Evolutionary conservation across 2,113 vertebrate species (phyloP).

Genomic region (Paradisaea rubra): DNA sequence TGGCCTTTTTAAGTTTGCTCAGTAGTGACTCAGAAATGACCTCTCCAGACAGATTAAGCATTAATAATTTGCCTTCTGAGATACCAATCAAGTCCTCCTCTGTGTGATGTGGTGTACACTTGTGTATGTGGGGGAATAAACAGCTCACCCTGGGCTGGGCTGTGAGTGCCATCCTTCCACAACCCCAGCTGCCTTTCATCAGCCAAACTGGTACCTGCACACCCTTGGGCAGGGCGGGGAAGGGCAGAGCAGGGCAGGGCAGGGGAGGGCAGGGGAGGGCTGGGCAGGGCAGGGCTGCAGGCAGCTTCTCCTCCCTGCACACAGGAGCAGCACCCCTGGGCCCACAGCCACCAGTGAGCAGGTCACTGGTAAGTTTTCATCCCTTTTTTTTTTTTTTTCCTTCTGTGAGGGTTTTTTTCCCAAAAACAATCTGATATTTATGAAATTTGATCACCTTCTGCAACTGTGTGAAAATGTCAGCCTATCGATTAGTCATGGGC

Average conservation of each 20-base stretch:
- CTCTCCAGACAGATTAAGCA: background rate
- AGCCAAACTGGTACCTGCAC: too few relatives aligned
- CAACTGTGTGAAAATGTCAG: conserved; percentile 55
- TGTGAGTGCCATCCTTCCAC: background rate
- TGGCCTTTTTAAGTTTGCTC: background rate
- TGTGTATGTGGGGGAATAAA: rapidly evolving
- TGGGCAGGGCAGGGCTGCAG: background rate
- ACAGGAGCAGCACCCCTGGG: background rate
- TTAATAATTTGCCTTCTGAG: background rate
- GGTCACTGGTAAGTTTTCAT: background rate
- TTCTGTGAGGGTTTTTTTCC: background rate
- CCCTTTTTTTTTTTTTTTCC: background rate
- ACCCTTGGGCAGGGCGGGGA: background rate
- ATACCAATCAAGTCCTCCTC: background rate
- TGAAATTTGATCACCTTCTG: conserved; percentile 48
- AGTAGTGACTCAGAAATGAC: background rate
- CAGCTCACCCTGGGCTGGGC: background rate
- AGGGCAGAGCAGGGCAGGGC: too few relatives aligned
- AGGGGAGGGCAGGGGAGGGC: background rate
- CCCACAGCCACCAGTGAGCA: rapidly evolving
- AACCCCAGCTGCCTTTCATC: rapidly evolving
- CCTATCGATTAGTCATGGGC: conserved; percentile 31
- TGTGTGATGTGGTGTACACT: rapidly evolving
- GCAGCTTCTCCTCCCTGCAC: background rate
- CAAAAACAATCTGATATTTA: background rate